These are phyloP conservation scores for Meiosimyza decipiens DNA, from an alignment of 2,888 invertebrate species.

Conservation along the genomic window DNA sequence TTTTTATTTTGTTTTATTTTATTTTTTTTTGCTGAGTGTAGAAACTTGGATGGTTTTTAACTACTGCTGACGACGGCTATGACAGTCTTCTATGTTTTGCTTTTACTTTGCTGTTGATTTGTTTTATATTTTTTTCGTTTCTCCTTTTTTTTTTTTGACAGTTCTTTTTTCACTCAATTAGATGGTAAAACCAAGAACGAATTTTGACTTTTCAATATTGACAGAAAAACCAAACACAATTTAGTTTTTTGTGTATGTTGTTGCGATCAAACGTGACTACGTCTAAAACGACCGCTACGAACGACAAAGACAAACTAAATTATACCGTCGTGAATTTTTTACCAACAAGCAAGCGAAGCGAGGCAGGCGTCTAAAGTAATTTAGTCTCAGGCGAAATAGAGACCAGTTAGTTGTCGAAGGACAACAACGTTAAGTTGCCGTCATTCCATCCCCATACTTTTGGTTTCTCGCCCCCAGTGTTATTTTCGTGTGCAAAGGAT, in stretches of 20 bases:
- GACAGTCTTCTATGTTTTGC: constrained; percentile 18
- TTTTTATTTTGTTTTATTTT: background rate
- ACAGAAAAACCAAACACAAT: background rate
- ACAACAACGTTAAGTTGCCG: background rate
- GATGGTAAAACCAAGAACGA: background rate
- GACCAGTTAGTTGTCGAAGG: background rate
- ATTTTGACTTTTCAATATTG: constrained; percentile 1
- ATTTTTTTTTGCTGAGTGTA: background rate
- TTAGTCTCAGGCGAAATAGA: background rate
- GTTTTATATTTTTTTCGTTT: background rate
- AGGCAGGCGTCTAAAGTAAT: too few relatives aligned
- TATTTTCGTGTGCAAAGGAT: background rate
- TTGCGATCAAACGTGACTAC: constrained; percentile 27
- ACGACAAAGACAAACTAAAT: constrained; percentile 62
- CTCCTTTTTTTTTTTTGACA: constrained; percentile 13
- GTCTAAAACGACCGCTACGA: constrained; percentile 59
- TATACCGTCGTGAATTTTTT: constrained; percentile 58
- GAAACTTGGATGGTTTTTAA: constrained; percentile 27
- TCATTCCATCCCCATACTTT: background rate
- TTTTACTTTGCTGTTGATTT: background rate
- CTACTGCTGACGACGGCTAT: constrained; percentile 22
- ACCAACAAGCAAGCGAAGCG: constrained; percentile 45
- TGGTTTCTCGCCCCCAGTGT: background rate
- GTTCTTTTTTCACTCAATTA: constrained; percentile 7
- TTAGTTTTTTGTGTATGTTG: background rate